Percentiles rank a stretch among this genome's conserved stretches.
These are phyloP conservation scores for Wasmannia auropunctata DNA, from an alignment of 1,140 invertebrate genomes.

Conservation along the genomic window DNA sequence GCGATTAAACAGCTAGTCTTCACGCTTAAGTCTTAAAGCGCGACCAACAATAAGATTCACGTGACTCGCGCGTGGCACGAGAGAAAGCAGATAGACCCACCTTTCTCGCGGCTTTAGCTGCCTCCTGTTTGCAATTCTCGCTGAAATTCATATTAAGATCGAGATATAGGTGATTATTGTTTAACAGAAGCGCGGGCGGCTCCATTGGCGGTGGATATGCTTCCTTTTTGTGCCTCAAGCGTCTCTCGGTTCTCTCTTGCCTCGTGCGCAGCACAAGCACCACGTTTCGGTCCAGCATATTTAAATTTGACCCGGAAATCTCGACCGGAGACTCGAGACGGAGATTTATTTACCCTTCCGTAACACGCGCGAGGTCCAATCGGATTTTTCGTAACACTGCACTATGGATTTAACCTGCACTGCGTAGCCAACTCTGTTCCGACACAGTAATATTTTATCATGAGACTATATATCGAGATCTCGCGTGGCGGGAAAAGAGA, in stretches of 20 bases:
- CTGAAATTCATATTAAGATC: slow-evolving; percentile 77
- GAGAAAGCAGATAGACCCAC: slow-evolving; percentile 44
- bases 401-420: neutral
- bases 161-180: slow-evolving; percentile 76
- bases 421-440: neutral
- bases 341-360: neutral
- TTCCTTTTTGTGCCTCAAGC: slow-evolving; percentile 76
- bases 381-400: neutral
- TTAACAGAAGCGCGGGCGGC: slow-evolving; percentile 72
- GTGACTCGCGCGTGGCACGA: neutral
- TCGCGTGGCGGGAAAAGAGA: neutral
- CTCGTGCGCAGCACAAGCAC: slow-evolving; percentile 76
- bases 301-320: neutral
- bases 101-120: slow-evolving; percentile 40
- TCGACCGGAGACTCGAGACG: neutral
- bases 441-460: neutral
- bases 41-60: neutral
- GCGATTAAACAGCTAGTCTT: neutral
- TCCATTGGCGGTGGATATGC: slow-evolving; percentile 77
- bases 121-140: slow-evolving; percentile 64
- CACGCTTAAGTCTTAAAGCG: neutral
- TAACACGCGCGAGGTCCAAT: neutral
- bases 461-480: neutral
- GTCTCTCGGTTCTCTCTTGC: slow-evolving; percentile 76
- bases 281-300: slow-evolving; percentile 77